Evolutionary conservation across 2,888 invertebrate genomes (phyloP), one percentile per base, ranked within the genome.

Genomic region (Callosobruchus maculatus): DNA sequence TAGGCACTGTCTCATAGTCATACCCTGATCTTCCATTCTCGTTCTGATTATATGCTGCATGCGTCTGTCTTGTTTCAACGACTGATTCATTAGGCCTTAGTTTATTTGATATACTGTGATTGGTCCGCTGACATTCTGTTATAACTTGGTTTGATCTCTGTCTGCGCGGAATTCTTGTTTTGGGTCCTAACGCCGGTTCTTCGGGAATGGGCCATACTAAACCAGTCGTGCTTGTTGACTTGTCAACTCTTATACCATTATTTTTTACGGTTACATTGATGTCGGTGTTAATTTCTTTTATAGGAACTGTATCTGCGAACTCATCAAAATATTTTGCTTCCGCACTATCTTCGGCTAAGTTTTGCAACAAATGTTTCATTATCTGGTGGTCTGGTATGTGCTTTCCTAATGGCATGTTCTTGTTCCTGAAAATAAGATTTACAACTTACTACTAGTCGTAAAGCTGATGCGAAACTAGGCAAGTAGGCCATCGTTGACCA

Each of bases 301-400:
- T 76, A 18, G 76, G 76, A 70, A 76, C 71, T 69, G 68, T 71
- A 75, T 76, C 76, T 18, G 71, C 67, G 18, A 70, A 67, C 21
- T 72, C 66, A 68, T 71, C 49, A 18, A 49, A 49, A 49, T 49
- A 49, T 49, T 49, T 49, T 18, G 49, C 49, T 49, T 49, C 49
- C 13, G 49, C 49, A 13, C 69, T 73, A 67, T 79, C 78, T 20
- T 77, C 74, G 1, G 49, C 49, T 18, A 49, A 49, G 71, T 79
- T 75, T 71, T 78, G 70, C 67, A 82, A 73, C 22, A 82, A 74
- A 72, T 78, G 79, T 67, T 79, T 79, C 83, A 82, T 83, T 13
- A 82, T 70, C 66, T 78, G 78, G 70, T 83, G 83, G 31, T 80
- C 78, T 0, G 82, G 82, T 22, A 82, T 75, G 49, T 77, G 78